Percentiles rank a stretch among this genome's conserved stretches.
Evolutionary conservation across 2,113 vertebrate genomes (phyloP).

Genomic region (Aegithalos caudatus): DNA sequence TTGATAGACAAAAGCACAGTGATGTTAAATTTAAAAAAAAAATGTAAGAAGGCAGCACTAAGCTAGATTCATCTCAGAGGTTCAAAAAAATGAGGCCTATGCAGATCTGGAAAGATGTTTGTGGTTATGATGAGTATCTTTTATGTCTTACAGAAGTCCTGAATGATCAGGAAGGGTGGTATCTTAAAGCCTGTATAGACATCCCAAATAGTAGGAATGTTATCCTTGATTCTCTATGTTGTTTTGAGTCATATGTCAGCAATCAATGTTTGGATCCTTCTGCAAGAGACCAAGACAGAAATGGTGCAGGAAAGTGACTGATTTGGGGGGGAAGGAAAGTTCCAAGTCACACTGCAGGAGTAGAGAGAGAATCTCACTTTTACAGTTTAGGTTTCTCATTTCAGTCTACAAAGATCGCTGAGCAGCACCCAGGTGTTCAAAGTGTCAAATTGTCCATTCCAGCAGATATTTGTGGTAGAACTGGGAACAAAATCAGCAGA

Average conservation of each 20-base stretch:
- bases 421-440: not conserved
- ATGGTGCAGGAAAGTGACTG: accelerated
- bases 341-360: not conserved
- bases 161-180: not conserved
- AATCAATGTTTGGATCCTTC: not conserved
- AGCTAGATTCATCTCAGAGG: not conserved
- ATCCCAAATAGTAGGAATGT: not conserved
- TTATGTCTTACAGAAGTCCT: not conserved
- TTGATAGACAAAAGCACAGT: not conserved
- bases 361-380: not conserved
- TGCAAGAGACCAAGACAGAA: not conserved
- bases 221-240: not conserved
- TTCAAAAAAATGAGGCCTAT: not conserved
- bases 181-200: not conserved
- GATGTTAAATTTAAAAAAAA: not conserved
- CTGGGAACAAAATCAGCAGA: not conserved
- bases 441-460: not conserved
- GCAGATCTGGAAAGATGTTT: not conserved
- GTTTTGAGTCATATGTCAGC: not conserved
- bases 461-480: not conserved
- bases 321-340: not conserved
- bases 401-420: not conserved
- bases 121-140: not conserved
- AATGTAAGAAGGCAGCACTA: not conserved
- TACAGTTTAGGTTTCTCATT: not conserved